Percentiles rank a stretch among this genome's conserved stretches.
phyloP scores from a whole-genome alignment of 1,140 invertebrate genomes.

The Camponotus floridanus region DNA sequence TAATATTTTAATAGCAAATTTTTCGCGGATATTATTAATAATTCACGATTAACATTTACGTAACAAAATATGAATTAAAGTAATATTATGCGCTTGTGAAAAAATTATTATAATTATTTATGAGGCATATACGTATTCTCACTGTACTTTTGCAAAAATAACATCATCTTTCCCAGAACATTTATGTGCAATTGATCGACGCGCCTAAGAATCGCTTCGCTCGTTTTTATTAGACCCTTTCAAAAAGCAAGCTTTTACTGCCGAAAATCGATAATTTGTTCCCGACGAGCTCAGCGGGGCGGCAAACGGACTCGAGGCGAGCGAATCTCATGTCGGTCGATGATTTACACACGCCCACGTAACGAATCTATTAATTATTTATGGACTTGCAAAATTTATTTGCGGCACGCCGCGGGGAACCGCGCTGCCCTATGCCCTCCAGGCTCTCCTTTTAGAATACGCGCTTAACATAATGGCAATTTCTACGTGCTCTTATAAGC shows the following conservation, averaged over 20 bases:
- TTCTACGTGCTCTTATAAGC: slow-evolving; percentile 51
- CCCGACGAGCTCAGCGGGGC: slow-evolving; percentile 61
- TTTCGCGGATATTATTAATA: slow-evolving; percentile 9
- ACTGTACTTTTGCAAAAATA: neutral
- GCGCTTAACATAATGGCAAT: slow-evolving; percentile 71
- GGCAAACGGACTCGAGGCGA: slow-evolving; percentile 62
- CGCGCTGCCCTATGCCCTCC: slow-evolving; percentile 71
- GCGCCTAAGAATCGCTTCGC: slow-evolving; percentile 3
- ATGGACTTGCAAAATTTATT: slow-evolving; percentile 81
- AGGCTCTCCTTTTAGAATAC: slow-evolving; percentile 57
- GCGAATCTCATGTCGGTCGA: slow-evolving; percentile 76
- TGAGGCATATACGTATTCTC: neutral
- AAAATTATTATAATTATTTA: slow-evolving; percentile 22
- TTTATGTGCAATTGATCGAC: slow-evolving; percentile 1
- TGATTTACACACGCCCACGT: slow-evolving; percentile 81
- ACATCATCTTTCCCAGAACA: neutral
- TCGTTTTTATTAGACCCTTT: slow-evolving; percentile 40
- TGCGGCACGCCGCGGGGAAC: slow-evolving; percentile 72
- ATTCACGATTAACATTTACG: neutral
- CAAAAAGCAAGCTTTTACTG: slow-evolving; percentile 68
- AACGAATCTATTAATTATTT: slow-evolving; percentile 84
- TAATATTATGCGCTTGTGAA: neutral
- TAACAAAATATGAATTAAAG: neutral
- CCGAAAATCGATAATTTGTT: slow-evolving; percentile 72
- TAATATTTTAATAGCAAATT: neutral